Evolutionary conservation across 1,140 invertebrate genomes (phyloP).

Genomic region (Hyles euphorbiae): DNA sequence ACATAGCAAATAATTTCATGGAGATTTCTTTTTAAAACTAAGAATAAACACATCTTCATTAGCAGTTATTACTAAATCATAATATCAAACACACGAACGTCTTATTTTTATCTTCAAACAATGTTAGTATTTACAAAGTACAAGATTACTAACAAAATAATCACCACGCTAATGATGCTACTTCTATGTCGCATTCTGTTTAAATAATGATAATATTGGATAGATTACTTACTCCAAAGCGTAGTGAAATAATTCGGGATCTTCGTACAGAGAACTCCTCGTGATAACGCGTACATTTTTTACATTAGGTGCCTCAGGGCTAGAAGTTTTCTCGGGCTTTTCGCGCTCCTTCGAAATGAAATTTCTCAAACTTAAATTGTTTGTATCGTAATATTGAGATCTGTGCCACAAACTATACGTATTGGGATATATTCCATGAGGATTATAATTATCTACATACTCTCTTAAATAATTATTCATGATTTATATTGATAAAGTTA

Average conservation of each 20-base stretch:
- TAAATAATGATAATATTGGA: too few relatives aligned
- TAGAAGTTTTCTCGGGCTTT: not conserved
- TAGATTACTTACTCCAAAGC: too few relatives aligned
- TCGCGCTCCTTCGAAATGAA: not conserved
- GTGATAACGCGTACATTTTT: conserved; percentile 14
- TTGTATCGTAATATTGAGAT: conserved; percentile 20
- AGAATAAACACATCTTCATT: too few relatives aligned
- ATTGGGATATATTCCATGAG: conserved; percentile 11
- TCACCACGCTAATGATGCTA: too few relatives aligned
- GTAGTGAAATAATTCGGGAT: conserved; percentile 19
- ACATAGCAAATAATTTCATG: too few relatives aligned
- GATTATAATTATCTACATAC: conserved; percentile 3
- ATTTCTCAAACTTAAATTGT: conserved; percentile 16
- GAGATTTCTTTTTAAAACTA: too few relatives aligned
- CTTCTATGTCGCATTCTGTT: too few relatives aligned
- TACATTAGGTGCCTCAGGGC: not conserved
- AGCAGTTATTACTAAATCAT: too few relatives aligned
- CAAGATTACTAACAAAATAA: too few relatives aligned
- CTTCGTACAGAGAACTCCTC: conserved; percentile 13
- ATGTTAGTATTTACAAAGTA: too few relatives aligned
- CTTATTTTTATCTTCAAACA: too few relatives aligned
- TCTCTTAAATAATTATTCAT: conserved; percentile 2
- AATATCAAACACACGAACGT: too few relatives aligned
- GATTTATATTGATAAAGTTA: not conserved
- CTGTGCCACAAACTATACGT: conserved; percentile 20